Conservation (phyloP, 2,113 vertebrate species). For the Prolemur simus region DNA sequence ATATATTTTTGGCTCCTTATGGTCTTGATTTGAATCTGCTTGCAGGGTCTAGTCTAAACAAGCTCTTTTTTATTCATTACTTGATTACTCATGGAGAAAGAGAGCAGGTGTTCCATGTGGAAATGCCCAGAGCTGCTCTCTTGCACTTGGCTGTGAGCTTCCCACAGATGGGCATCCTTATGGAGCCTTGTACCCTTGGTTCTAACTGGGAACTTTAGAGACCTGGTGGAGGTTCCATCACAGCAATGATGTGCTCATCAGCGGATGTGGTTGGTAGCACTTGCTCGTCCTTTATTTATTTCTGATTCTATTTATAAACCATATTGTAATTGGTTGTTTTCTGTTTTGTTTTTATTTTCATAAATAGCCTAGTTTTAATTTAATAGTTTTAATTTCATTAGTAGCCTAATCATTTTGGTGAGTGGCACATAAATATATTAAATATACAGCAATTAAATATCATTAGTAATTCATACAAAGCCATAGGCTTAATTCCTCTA, state of each 20-base stretch:
- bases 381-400: too few relatives aligned
- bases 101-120: neutral
- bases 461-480: neutral
- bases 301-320: neutral
- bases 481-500: neutral
- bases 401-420: neutral
- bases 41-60: neutral
- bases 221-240: neutral
- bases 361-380: too few relatives aligned
- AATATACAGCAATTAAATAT: neutral
- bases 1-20: neutral
- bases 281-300: neutral
- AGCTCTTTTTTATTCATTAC: neutral
- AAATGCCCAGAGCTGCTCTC: neutral
- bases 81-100: neutral
- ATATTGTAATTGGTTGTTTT: neutral
- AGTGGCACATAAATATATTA: neutral
- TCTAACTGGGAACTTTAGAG: neutral
- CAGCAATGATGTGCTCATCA: neutral
- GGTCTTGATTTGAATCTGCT: neutral
- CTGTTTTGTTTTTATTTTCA: neutral
- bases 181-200: neutral
- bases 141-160: neutral
- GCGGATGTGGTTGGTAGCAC: neutral
- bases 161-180: neutral